Evolutionary conservation across 2,113 vertebrate species (phyloP), one percentile per base, ranked within the genome.

Genomic region (Podiceps cristatus): DNA sequence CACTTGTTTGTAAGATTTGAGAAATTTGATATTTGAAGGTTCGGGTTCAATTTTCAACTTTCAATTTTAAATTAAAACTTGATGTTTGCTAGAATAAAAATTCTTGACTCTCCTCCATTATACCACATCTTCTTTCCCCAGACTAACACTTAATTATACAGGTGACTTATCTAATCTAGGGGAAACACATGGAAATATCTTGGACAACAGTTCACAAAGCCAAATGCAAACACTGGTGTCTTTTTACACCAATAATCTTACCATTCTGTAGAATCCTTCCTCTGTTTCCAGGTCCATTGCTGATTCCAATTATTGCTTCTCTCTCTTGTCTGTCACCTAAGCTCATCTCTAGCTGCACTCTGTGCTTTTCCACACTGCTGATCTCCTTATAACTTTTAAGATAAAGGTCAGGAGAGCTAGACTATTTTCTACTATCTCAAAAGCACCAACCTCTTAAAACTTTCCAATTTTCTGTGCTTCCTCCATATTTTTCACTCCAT

Each of bases 401-500:
- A 50, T 75, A 76, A 85, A 87, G 40, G 59, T 85, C 73, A 91
- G 28, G 42, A 87, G 37, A 78, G 5, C 14, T n/a, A 59, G n/a
- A 55, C 8, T 87, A 47, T 90, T 94, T 93, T 74, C 76, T 84
- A 19, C 45, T 53, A 5, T 87, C 45, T 81, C 55, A 59, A 71
- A 93, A 82, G 6, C 28, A 92, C 18, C 31, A 82, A 2, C 16
- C 42, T 84, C 59, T 91, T 91, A 53, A 80, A 66, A 45, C 28
- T 67, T 74, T 33, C n/a, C 40, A 72, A 25, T 90, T 78, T 88
- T 87, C 92, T 90, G 37, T 71, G 14, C 69, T 90, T 91, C 19
- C 13, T 77, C 49, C 37, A 3, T 63, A 60, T 94, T 97, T 93
- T 94, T 92, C 81, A 93, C 81, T 93, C 52, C 71, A 87, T 84